Percentiles rank a stretch among this genome's conserved stretches.
Conservation (phyloP, 2,888 invertebrate genomes). For the Gisinianus flammeolus region DNA sequence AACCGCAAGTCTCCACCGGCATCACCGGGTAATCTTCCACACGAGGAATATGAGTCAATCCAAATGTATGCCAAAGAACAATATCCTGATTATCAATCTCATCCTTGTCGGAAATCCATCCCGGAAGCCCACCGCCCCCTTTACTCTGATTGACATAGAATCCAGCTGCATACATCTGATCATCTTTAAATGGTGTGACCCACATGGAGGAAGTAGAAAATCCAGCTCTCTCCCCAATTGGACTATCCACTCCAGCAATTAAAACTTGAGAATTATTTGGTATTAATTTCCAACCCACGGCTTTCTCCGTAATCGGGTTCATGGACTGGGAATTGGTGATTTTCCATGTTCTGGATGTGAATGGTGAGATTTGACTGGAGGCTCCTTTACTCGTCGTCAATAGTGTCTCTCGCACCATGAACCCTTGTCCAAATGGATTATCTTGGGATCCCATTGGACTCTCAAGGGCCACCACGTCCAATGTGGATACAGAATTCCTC, state of each 20-base stretch:
- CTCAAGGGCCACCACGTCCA: constrained; percentile 46
- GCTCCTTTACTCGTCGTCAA: constrained; percentile 37
- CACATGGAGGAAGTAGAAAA: constrained; percentile 51
- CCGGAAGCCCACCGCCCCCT: constrained; percentile 35
- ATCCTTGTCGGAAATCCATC: constrained; percentile 8
- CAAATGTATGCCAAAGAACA: constrained; percentile 55
- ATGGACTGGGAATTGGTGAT: constrained; percentile 49
- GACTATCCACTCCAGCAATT: constrained; percentile 45
- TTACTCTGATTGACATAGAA: constrained; percentile 49
- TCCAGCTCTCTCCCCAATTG: constrained; percentile 49
- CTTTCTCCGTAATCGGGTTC: constrained; percentile 49
- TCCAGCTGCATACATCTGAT: constrained; percentile 50
- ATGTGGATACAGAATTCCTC: constrained; percentile 44
- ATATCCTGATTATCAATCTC: constrained; percentile 40
- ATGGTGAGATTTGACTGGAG: constrained; percentile 41
- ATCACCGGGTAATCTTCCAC: constrained; percentile 54
- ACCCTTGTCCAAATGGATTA: constrained; percentile 55
- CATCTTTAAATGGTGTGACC: constrained; percentile 50
- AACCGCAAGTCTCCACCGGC: constrained; percentile 49
- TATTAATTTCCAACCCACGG: constrained; percentile 54
- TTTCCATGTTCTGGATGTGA: constrained; percentile 47
- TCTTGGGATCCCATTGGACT: constrained; percentile 36
- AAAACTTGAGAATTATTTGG: constrained; percentile 44
- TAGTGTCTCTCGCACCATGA: constrained; percentile 43
- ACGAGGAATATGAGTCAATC: constrained; percentile 52